Evolutionary conservation across 2,888 invertebrate species (phyloP).

Genomic region (Meandrusa payeni): DNA sequence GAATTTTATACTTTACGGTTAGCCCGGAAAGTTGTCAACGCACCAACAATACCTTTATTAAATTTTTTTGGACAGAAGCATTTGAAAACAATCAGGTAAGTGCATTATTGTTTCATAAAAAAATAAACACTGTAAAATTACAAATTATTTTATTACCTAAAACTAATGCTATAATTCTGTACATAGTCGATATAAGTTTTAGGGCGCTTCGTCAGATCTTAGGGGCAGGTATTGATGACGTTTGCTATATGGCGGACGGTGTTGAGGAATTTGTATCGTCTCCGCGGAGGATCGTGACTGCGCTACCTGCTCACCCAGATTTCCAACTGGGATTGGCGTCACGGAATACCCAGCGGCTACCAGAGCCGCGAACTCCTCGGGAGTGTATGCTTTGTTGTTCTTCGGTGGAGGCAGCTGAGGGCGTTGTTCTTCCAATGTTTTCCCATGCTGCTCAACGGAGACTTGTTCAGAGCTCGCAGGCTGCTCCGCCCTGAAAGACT

Average conservation of each 20-base stretch:
- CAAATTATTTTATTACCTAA: constrained; percentile 48
- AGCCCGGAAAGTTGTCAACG: too few species aligned
- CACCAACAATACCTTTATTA: too few species aligned
- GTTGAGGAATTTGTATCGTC: constrained; percentile 38
- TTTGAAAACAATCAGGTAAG: too few species aligned
- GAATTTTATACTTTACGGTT: too few species aligned
- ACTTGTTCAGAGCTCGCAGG: constrained; percentile 41
- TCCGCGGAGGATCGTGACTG: constrained; percentile 64
- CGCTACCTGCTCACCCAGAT: constrained; percentile 49
- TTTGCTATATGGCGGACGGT: constrained; percentile 37
- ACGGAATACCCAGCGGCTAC: constrained; percentile 75
- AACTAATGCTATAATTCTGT: constrained; percentile 55
- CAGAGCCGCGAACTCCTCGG: constrained; percentile 72
- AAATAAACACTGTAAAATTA: constrained; percentile 5
- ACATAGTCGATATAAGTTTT: constrained; percentile 47
- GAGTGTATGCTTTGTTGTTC: constrained; percentile 75
- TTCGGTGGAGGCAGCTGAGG: constrained; percentile 71
- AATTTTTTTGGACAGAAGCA: too few species aligned
- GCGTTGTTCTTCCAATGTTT: constrained; percentile 59
- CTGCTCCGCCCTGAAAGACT: constrained; percentile 36
- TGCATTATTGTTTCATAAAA: neutral
- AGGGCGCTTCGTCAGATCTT: constrained; percentile 71
- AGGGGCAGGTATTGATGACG: constrained; percentile 70
- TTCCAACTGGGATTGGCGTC: constrained; percentile 69
- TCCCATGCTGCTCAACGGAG: constrained; percentile 52